phyloP scores from a whole-genome alignment of 2,797 vertebrate species.

The Thunnus albacares region DNA sequence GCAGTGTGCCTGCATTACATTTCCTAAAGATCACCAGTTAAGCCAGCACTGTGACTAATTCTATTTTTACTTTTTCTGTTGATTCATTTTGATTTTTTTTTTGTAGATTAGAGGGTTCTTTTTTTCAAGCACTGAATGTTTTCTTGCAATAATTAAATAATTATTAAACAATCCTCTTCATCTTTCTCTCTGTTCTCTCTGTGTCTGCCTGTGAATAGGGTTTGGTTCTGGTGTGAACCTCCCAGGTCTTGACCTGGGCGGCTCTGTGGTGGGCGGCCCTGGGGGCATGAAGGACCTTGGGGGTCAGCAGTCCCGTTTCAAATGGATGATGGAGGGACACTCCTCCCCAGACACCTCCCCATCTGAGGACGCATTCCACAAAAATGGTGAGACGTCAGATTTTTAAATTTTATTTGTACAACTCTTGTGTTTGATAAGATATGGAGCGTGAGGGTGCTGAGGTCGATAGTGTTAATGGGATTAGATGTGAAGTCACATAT shows the following conservation, averaged over 20 bases:
- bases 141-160: neutral
- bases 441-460: neutral
- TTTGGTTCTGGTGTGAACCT: slow-evolving; percentile 90
- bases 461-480: slow-evolving; percentile 4
- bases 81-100: neutral
- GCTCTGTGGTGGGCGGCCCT: slow-evolving; percentile 89
- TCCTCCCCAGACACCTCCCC: slow-evolving; percentile 92
- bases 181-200: neutral
- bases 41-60: neutral
- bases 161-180: neutral
- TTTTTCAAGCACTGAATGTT: neutral
- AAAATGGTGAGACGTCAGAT: slow-evolving; percentile 90
- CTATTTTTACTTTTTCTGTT: neutral
- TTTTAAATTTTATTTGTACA: neutral
- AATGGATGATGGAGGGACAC: slow-evolving; percentile 99
- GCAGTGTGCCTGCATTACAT: neutral
- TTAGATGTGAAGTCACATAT: slow-evolving; percentile 31
- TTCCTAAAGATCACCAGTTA: neutral
- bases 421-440: slow-evolving; percentile 1
- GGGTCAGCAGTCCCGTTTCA: slow-evolving; percentile 97
- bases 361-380: slow-evolving; percentile 94
- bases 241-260: slow-evolving; percentile 90
- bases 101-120: neutral
- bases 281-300: slow-evolving; percentile 89
- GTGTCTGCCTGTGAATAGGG: slow-evolving; percentile 78